Percentiles rank a stretch among this genome's conserved stretches.
Evolutionary conservation across 1,140 invertebrate species (phyloP).

Genomic region (Bacillus rossius): DNA sequence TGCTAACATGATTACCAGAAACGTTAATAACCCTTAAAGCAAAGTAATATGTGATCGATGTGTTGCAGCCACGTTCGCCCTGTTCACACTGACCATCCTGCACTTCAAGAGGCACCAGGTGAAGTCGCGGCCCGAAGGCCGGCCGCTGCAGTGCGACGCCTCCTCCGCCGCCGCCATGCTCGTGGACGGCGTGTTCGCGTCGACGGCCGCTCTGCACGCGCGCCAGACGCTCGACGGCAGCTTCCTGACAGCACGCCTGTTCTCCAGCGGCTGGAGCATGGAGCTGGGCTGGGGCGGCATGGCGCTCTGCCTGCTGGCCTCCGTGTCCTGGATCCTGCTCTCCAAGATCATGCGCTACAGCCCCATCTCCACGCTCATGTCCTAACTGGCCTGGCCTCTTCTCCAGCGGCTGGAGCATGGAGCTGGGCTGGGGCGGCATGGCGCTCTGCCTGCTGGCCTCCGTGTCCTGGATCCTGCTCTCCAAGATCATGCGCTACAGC

Average conservation of each 20-base stretch:
- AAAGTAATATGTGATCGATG: no score
- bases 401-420: conserved; percentile 72
- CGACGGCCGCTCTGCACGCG: background rate
- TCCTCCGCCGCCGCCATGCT: conserved; percentile 21
- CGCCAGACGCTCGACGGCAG: conserved; percentile 22
- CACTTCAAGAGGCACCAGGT: conserved; percentile 78
- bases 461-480: conserved; percentile 78
- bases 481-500: conserved; percentile 85
- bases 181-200: conserved; percentile 4
- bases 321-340: conserved; percentile 77
- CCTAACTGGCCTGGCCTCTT: conserved; percentile 56
- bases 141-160: conserved; percentile 18
- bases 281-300: conserved; percentile 79
- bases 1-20: no score
- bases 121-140: conserved; percentile 43
- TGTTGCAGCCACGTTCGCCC: conserved; percentile 73
- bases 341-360: conserved; percentile 88
- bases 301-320: conserved; percentile 66
- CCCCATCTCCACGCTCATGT: conserved; percentile 47
- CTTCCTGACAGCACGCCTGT: conserved; percentile 59
- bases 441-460: conserved; percentile 69
- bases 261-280: conserved; percentile 74
- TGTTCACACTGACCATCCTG: conserved; percentile 86
- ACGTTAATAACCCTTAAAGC: no score
- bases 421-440: conserved; percentile 77